phyloP scores from a whole-genome alignment of 2,888 invertebrate genomes.

The Bimastos eiseni region DNA sequence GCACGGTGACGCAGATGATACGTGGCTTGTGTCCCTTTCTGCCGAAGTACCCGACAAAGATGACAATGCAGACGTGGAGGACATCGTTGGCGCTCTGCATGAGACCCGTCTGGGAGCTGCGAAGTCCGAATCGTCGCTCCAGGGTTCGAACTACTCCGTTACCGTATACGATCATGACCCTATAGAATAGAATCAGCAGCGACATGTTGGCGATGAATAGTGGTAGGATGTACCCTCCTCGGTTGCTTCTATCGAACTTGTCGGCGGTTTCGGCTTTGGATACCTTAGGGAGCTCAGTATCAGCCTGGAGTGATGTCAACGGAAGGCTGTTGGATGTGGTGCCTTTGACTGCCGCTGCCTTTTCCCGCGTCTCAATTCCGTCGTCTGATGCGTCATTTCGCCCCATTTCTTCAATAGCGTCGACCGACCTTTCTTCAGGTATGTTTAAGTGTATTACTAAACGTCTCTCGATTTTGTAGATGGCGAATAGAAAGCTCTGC shows the following conservation, averaged over 20 bases:
- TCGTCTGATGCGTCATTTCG: too few relatives aligned
- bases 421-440: too few relatives aligned
- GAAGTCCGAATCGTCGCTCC: slow-evolving; percentile 43
- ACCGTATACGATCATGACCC: slow-evolving; percentile 34
- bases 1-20: slow-evolving; percentile 36
- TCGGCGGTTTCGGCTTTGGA: neutral
- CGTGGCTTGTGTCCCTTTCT: slow-evolving; percentile 43
- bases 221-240: neutral
- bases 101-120: slow-evolving; percentile 42
- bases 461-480: too few relatives aligned
- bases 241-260: neutral
- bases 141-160: slow-evolving; percentile 43
- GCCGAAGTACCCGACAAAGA: slow-evolving; percentile 44
- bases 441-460: too few relatives aligned
- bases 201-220: slow-evolving; percentile 38
- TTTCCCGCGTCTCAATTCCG: neutral
- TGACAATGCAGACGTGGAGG: slow-evolving; percentile 40
- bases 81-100: slow-evolving; percentile 41
- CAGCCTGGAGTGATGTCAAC: neutral
- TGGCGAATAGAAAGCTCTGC: too few relatives aligned
- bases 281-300: neutral
- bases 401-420: too few relatives aligned
- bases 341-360: neutral
- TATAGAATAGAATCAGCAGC: slow-evolving; percentile 33
- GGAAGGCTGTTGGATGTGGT: neutral